These are phyloP conservation scores for Aricia agestis DNA, from an alignment of 1,140 invertebrate genomes.

Conservation along the genomic window DNA sequence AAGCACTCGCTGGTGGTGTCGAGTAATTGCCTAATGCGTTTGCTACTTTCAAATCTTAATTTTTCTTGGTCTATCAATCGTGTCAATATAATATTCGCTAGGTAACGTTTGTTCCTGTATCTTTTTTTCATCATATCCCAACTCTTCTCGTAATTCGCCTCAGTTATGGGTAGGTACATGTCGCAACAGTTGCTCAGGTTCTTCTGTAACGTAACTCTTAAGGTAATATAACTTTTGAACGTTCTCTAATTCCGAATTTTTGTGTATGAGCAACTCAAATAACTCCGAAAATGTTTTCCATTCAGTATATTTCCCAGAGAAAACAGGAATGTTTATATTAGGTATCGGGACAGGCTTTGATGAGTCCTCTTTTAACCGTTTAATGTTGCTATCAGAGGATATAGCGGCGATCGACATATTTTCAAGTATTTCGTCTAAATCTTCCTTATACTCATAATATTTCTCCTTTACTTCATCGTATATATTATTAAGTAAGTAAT, in stretches of 20 bases:
- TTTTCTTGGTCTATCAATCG: not conserved
- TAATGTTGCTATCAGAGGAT: not conserved
- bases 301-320: constrained; percentile 35
- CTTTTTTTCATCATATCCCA: constrained; percentile 23
- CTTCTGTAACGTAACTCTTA: not conserved
- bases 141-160: constrained; percentile 20
- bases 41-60: too few relatives aligned
- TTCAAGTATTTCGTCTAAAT: not conserved
- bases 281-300: constrained; percentile 39
- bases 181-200: not conserved
- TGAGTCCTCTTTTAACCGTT: constrained; percentile 8
- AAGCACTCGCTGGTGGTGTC: too few relatives aligned
- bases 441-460: not conserved
- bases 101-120: constrained; percentile 27
- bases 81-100: constrained; percentile 24
- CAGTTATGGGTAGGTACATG: constrained; percentile 6
- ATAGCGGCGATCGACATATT: not conserved
- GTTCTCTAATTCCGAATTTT: constrained; percentile 24
- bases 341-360: constrained; percentile 16
- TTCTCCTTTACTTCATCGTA: not conserved
- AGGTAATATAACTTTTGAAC: constrained; percentile 11
- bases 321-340: constrained; percentile 30
- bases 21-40: too few relatives aligned
- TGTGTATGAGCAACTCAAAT: constrained; percentile 34
- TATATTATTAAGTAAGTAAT: not conserved